These are phyloP conservation scores for Orientallactaga sibirica DNA, from an alignment of 2,797 vertebrate species.

Conservation along the genomic window DNA sequence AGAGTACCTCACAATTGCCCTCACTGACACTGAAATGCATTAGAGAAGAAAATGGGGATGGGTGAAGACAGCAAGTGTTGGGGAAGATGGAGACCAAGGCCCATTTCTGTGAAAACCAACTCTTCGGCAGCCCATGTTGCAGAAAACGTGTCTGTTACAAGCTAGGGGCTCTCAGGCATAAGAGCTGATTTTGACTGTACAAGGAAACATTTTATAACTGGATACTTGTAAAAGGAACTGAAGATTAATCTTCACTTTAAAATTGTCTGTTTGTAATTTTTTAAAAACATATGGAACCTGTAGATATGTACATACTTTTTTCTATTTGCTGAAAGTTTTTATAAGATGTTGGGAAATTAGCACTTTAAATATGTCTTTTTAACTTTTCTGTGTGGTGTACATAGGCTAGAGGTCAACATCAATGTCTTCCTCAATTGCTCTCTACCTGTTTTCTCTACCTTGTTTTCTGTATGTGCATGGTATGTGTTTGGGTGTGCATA, in stretches of 20 bases:
- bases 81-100: neutral
- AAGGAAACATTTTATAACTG: neutral
- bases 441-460: too few species aligned
- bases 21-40: neutral
- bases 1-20: neutral
- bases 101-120: neutral
- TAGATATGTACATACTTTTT: neutral
- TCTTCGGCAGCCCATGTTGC: neutral
- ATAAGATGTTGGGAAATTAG: slow-evolving; percentile 46
- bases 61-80: neutral
- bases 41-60: neutral
- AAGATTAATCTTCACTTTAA: slow-evolving; percentile 52
- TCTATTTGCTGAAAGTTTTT: slow-evolving; percentile 31
- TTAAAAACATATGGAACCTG: neutral
- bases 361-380: slow-evolving; percentile 50
- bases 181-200: neutral
- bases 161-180: neutral
- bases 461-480: too few species aligned
- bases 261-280: slow-evolving; percentile 43
- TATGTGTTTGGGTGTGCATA: too few species aligned
- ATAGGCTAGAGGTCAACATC: too few species aligned
- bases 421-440: too few species aligned
- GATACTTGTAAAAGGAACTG: slow-evolving; percentile 3
- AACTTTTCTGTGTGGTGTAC: too few species aligned
- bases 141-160: neutral